phyloP scores from a whole-genome alignment of 2,113 vertebrate genomes.

The Setophaga kirtlandii region DNA sequence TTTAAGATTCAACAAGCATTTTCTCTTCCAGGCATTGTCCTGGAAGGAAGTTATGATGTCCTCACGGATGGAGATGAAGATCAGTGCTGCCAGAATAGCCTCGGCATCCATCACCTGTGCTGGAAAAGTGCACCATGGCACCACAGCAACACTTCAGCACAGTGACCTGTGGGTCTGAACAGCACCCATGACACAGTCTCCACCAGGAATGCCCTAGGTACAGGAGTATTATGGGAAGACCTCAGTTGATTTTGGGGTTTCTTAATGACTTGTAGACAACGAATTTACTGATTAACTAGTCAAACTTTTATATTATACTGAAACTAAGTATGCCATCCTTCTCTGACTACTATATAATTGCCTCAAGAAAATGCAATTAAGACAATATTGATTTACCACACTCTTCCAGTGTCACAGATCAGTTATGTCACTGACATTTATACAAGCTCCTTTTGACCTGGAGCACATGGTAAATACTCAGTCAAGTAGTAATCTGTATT shows the following conservation, averaged over 20 bases:
- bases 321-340: background rate
- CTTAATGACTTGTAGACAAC: background rate
- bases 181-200: fast-evolving
- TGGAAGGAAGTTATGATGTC: background rate
- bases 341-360: background rate
- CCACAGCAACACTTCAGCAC: background rate
- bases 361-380: background rate
- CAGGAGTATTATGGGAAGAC: background rate
- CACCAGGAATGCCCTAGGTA: background rate
- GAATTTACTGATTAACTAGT: background rate
- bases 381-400: background rate
- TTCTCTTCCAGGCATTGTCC: background rate
- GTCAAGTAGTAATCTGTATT: background rate
- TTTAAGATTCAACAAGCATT: background rate
- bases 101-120: background rate
- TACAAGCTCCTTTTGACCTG: background rate
- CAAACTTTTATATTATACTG: background rate
- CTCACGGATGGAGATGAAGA: background rate
- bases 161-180: fast-evolving
- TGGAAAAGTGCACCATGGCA: background rate
- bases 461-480: background rate
- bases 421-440: background rate
- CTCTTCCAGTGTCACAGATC: background rate
- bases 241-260: fast-evolving
- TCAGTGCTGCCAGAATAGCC: background rate